phyloP scores from a whole-genome alignment of 2,113 vertebrate species.

The Cebus imitator region DNA sequence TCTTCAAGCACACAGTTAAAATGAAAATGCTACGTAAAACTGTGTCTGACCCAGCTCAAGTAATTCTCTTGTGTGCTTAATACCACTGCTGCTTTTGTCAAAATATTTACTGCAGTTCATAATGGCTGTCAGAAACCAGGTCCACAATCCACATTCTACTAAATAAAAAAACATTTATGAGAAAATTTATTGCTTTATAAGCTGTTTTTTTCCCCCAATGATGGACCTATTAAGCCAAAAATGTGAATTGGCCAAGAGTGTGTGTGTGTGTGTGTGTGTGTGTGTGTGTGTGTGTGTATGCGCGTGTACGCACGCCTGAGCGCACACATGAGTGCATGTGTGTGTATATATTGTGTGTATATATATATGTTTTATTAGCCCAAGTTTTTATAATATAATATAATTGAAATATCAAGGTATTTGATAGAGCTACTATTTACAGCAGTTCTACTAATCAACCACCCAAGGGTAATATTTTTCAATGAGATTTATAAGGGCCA shows the following conservation, averaged over 20 bases:
- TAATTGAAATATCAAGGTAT: neutral
- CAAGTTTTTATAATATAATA: neutral
- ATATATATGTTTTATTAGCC: too few relatives aligned
- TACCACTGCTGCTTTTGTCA: neutral
- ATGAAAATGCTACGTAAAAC: neutral
- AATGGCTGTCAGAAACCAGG: conserved; percentile 21
- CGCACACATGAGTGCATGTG: neutral
- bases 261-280: too few relatives aligned
- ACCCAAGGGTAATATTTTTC: conserved; percentile 1
- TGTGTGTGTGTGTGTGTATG: too few relatives aligned
- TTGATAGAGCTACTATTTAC: neutral
- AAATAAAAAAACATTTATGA: neutral
- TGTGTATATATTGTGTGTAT: neutral
- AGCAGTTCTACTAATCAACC: neutral
- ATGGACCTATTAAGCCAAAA: neutral
- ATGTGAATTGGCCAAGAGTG: neutral
- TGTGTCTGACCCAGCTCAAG: neutral
- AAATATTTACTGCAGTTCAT: conserved; percentile 21
- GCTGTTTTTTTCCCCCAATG: too few relatives aligned
- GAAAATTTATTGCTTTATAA: neutral
- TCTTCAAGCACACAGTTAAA: neutral
- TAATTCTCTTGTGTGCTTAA: neutral
- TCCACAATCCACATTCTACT: neutral
- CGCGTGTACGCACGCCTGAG: too few relatives aligned
- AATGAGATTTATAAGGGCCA: conserved; percentile 40